Conservation (phyloP, 1,140 invertebrate genomes). For the Drosophila biarmipes region DNA sequence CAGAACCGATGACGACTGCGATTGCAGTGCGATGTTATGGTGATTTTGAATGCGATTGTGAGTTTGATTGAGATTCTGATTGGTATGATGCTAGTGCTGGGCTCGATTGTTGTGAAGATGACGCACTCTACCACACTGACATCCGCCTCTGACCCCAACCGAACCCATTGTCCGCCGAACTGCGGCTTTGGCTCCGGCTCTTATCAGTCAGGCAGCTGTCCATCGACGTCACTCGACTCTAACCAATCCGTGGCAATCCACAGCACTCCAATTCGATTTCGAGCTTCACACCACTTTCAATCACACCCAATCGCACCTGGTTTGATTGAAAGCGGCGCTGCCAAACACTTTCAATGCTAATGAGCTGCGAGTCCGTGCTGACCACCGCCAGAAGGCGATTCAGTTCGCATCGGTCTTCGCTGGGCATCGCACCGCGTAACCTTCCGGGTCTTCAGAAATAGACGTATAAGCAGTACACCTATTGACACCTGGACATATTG, state of each 20-base stretch:
- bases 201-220: conserved; percentile 23
- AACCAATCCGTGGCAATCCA: conserved; percentile 1
- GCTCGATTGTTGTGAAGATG: conserved; percentile 20
- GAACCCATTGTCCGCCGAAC: conserved; percentile 6
- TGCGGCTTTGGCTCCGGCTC: conserved; percentile 6
- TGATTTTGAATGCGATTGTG: conserved; percentile 6
- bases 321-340: conserved; percentile 43
- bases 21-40: conserved; percentile 9
- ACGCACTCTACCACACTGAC: neutral
- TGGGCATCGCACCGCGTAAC: conserved; percentile 56
- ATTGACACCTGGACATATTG: conserved; percentile 28
- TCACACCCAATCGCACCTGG: conserved; percentile 34
- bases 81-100: conserved; percentile 8
- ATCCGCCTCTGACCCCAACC: neutral
- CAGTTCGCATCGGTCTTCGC: conserved; percentile 71
- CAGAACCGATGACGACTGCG: conserved; percentile 16
- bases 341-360: conserved; percentile 61
- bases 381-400: conserved; percentile 28
- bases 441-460: conserved; percentile 40
- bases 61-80: conserved; percentile 32
- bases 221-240: conserved; percentile 24
- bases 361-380: conserved; percentile 14
- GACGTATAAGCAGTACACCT: conserved; percentile 5
- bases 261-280: conserved; percentile 23
- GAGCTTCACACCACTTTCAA: conserved; percentile 55